Percentiles rank a stretch among this genome's conserved stretches.
These are phyloP conservation scores for Hapalemur alaotrensis DNA, from an alignment of 2,797 vertebrate genomes.

Conservation along the genomic window DNA sequence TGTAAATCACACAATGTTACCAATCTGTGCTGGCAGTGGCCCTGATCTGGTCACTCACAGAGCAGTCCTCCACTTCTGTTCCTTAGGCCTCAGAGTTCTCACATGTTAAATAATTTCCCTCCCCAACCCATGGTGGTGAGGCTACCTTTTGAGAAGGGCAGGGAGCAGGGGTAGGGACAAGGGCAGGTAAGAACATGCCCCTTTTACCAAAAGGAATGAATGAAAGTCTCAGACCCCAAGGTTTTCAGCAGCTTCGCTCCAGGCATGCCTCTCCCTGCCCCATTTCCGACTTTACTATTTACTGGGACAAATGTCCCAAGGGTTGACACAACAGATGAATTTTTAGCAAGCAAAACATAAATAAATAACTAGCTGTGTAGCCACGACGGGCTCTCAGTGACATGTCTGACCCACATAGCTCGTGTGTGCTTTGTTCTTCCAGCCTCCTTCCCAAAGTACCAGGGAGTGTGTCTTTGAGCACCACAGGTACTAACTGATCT, in stretches of 20 bases:
- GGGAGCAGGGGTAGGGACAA: background rate
- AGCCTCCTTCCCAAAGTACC: background rate
- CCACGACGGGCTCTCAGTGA: constrained; percentile 19
- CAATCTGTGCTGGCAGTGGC: background rate
- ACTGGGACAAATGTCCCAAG: constrained; percentile 32
- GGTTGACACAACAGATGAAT: constrained; percentile 37
- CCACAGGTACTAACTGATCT: constrained; percentile 46
- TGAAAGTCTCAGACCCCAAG: background rate
- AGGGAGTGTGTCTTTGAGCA: background rate
- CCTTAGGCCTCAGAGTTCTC: background rate
- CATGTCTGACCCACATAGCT: constrained; percentile 54
- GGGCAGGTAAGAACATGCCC: background rate
- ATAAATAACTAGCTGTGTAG: constrained; percentile 62
- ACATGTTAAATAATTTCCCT: background rate
- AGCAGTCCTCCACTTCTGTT: background rate
- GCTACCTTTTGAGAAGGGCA: background rate
- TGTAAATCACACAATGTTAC: background rate
- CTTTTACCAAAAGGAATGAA: background rate
- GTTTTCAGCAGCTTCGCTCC: background rate
- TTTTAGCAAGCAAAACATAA: constrained; percentile 69
- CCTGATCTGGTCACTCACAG: background rate
- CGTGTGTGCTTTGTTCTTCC: background rate
- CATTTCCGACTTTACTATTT: constrained; percentile 45
- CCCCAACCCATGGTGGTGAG: background rate
- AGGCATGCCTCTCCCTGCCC: background rate